Percentiles rank a stretch among this genome's conserved stretches.
Conservation (phyloP, 2,888 invertebrate genomes). For the Adelphocoris suturalis region DNA sequence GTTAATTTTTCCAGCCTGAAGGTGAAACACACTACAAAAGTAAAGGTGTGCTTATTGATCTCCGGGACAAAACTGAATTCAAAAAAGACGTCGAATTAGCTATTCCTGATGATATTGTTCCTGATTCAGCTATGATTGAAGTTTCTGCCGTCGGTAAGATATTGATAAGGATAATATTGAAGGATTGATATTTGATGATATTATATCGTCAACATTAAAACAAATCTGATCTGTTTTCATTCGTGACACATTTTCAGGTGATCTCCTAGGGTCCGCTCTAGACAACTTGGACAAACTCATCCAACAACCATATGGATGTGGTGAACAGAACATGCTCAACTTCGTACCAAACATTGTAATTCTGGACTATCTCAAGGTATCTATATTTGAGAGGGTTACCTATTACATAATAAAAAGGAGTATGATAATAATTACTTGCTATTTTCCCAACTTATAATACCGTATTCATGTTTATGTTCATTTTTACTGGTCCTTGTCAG, state of each 20-base stretch:
- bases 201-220: too few species aligned
- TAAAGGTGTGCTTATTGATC: slow-evolving; percentile 86
- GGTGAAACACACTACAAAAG: slow-evolving; percentile 88
- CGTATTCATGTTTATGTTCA: too few species aligned
- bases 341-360: slow-evolving; percentile 94
- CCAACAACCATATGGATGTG: slow-evolving; percentile 91
- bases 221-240: too few species aligned
- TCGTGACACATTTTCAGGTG: slow-evolving; percentile 79
- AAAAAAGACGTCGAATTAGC: slow-evolving; percentile 85
- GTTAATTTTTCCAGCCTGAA: slow-evolving; percentile 82
- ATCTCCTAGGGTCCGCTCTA: slow-evolving; percentile 89
- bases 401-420: too few species aligned
- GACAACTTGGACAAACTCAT: slow-evolving; percentile 88
- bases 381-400: neutral
- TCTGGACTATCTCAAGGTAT: slow-evolving; percentile 90
- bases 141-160: slow-evolving; percentile 85
- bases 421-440: too few species aligned
- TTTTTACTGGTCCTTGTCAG: too few species aligned
- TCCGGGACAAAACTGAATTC: slow-evolving; percentile 80
- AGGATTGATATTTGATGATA: neutral
- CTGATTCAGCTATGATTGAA: slow-evolving; percentile 86
- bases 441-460: too few species aligned
- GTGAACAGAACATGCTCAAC: slow-evolving; percentile 95
- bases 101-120: slow-evolving; percentile 86
- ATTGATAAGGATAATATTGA: too few species aligned